Base-by-base conservation (phyloP, 2,888 invertebrate genomes). In the Galerucella nymphaeae region DNA sequence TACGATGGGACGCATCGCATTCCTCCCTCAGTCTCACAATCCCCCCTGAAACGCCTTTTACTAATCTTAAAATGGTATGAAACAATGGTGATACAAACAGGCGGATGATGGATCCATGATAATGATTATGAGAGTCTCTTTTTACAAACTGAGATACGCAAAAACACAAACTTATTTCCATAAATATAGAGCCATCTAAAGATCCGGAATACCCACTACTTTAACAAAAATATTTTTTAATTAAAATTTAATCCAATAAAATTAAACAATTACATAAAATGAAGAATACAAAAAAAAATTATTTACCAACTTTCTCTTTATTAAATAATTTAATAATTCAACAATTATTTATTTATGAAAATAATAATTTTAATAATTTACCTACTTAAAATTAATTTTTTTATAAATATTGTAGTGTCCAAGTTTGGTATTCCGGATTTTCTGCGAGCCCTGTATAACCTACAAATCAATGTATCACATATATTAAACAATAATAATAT, bases 401-500 rank as follows among this genome's bases (percentile, higher is more conserved):
- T 23, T 23, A 23, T 23, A 23, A 23, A 23, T 23, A 23, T 23
- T 4, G 23, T 23, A 23, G 23, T 23, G 23, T 23, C 23, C 23
- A 23, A 23, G 23, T 23, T 23, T 1, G 16, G 45, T 18, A 53
- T 10, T 53, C 53, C 53, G 53, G 16, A 16, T 53, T 48, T 14
- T 10, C 10, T 1, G 53, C 4, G 3, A 4, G 41, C 61, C 18
- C 42, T 14, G n/a, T 38, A 38, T 85, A 83, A 85, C 84, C 87
- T 87, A 87, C 76, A 79, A 81, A 81, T 85, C 85, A 86, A 86
- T 86, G 86, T 88, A 87, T 87, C 87, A 88, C 87, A 88, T 87
- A 87, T 82, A 83, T 82, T 82, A 83, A 82, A 83, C 80, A 81
- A 83, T 82, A 81, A 83, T 82, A 80, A 81, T 78, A 80, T 82